Evolutionary conservation across 2,797 vertebrate species (phyloP).

Genomic region (Poecilia gillii): DNA sequence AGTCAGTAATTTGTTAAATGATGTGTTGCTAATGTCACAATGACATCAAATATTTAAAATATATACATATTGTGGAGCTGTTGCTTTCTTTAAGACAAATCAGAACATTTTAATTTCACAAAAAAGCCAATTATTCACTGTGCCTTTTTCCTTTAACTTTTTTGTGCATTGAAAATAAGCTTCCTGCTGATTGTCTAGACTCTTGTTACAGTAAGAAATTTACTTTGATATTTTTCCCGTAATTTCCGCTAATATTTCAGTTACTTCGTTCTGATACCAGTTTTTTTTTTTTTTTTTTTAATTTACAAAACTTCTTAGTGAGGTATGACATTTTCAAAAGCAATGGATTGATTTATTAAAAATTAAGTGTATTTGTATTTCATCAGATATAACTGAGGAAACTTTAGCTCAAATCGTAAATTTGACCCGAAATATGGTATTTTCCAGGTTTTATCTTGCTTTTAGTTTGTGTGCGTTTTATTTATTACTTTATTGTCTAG

Average conservation of each 20-base stretch:
- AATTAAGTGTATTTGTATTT: neutral
- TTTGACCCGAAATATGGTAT: neutral
- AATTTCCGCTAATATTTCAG: neutral
- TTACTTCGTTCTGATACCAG: neutral
- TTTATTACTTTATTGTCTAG: neutral
- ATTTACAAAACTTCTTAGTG: neutral
- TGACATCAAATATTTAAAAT: neutral
- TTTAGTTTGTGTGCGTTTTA: neutral
- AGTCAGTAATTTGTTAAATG: neutral
- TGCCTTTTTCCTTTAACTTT: neutral
- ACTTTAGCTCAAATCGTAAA: neutral
- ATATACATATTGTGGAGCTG: neutral
- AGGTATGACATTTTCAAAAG: neutral
- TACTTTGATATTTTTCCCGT: neutral
- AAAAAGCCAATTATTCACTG: neutral
- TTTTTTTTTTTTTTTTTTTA: neutral
- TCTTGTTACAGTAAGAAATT: neutral
- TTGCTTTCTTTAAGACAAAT: neutral
- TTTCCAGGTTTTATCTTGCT: neutral
- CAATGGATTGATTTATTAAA: neutral
- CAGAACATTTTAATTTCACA: neutral
- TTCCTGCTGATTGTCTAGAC: neutral
- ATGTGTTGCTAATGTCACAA: neutral
- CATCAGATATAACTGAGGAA: neutral
- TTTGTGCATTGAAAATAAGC: neutral